Base-by-base conservation (phyloP, 2,888 invertebrate genomes). In the Ecliptopera silaceata region DNA sequence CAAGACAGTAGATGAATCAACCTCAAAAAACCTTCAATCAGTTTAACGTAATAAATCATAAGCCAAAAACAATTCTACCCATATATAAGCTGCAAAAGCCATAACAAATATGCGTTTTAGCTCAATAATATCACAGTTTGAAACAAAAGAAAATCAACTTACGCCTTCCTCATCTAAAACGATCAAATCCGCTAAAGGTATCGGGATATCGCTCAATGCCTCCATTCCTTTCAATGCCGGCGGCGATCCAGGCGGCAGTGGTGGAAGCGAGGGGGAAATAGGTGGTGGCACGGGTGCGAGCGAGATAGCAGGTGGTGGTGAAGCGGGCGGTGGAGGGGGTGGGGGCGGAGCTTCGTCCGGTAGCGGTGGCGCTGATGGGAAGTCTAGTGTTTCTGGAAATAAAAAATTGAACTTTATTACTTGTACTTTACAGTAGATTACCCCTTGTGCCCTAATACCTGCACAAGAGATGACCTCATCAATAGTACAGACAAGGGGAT, bases 281-380 rank as follows among this genome's bases (percentile, higher is more conserved):
- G 26, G 10, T 6, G 63, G 56, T 15, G 64, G 71, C 12, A 59
- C 69, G 34, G 57, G 74, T 17, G 53, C 74, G 41, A 61, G 71
- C 42, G 3, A 61, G 81, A 82, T 1, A 84, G 86, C 4, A 4
- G 26, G 26, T 4, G 26, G 26, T 26, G 62, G 70, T 43, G 3
- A 62, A 81, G 83, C 1, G 84, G 86, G 5, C 81, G 80, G 82
- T 0, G 77, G 80, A 0, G 80, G 78, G 1, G 80, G 75, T 0
- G 80, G 81, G 0, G 82, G 83, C 1, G 86, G 86, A 3, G 82
- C 86, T 26, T 92, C 87, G 59, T 89, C 91, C 0, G 91, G 91
- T 3, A 91, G 71, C 0, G 91, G 90, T 0, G 91, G 91, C 3
- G 86, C 82, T 1, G 85, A 87, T 1, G 89, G 86, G 57, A 91